These are phyloP conservation scores for Malurus alboscapulatus DNA, from an alignment of 2,113 vertebrate genomes.

Conservation along the genomic window DNA sequence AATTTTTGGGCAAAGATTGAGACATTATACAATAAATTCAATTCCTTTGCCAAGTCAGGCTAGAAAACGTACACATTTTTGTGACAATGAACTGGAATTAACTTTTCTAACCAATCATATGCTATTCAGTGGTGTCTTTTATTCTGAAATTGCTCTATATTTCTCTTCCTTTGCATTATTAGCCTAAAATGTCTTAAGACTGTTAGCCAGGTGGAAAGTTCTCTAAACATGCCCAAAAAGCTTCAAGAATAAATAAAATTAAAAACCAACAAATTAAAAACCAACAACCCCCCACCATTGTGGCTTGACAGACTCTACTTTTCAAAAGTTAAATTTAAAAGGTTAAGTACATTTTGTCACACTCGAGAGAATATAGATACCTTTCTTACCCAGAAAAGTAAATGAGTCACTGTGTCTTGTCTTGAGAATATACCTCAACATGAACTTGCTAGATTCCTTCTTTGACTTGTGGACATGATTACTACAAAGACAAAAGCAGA, in stretches of 20 bases:
- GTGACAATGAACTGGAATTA: neutral
- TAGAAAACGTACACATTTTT: neutral
- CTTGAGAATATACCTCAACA: slow-evolving; percentile 31
- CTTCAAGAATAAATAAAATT: neutral
- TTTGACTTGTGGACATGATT: slow-evolving; percentile 32
- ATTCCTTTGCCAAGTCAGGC: neutral
- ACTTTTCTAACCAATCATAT: neutral
- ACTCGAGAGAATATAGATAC: neutral
- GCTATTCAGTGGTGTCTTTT: neutral
- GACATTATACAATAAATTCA: neutral
- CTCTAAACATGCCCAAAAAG: neutral
- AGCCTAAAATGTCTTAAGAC: neutral
- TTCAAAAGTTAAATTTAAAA: neutral
- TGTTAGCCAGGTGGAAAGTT: neutral
- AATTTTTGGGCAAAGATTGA: neutral
- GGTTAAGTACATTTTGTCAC: neutral
- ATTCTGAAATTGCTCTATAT: neutral
- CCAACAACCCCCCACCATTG: neutral
- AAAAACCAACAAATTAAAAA: neutral
- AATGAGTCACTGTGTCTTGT: neutral
- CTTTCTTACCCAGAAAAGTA: slow-evolving; percentile 46
- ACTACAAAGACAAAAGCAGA: slow-evolving; percentile 3
- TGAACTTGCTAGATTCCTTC: neutral
- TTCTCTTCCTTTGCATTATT: neutral
- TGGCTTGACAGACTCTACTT: neutral